Percentiles rank a stretch among this genome's conserved stretches.
These are phyloP conservation scores for Cloeon dipterum DNA, from an alignment of 2,888 invertebrate species.

Conservation along the genomic window DNA sequence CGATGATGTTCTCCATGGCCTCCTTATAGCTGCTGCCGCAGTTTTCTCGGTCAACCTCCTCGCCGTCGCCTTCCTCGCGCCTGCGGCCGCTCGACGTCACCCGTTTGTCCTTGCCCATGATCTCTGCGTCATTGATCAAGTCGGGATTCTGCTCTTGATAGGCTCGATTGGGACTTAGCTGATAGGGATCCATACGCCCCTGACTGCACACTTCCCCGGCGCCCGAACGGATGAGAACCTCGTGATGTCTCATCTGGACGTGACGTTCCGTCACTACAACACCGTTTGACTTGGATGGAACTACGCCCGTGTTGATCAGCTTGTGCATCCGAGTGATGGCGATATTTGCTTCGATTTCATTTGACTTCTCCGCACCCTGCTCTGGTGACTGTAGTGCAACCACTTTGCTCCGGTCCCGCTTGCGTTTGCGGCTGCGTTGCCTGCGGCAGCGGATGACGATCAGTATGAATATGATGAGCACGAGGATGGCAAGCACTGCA, in stretches of 20 bases:
- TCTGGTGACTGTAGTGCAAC: neutral
- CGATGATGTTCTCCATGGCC: slow-evolving; percentile 13
- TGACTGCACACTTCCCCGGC: neutral
- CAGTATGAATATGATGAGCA: slow-evolving; percentile 42
- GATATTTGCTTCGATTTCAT: slow-evolving; percentile 4
- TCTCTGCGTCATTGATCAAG: slow-evolving; percentile 56
- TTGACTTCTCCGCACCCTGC: slow-evolving; percentile 15
- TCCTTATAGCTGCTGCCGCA: slow-evolving; percentile 13
- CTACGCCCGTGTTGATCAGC: slow-evolving; percentile 16
- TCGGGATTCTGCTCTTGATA: slow-evolving; percentile 46
- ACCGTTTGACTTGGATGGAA: slow-evolving; percentile 23
- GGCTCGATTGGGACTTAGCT: slow-evolving; percentile 5
- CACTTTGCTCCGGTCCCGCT: slow-evolving; percentile 18
- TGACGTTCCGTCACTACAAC: slow-evolving; percentile 17
- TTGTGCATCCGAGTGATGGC: slow-evolving; percentile 1
- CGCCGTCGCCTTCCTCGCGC: slow-evolving; percentile 6
- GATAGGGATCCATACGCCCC: slow-evolving; percentile 3
- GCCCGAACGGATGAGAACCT: slow-evolving; percentile 20
- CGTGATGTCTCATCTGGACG: slow-evolving; percentile 15
- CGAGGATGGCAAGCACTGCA: slow-evolving; percentile 32
- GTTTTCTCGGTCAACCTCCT: slow-evolving; percentile 14
- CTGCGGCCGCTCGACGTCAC: slow-evolving; percentile 9
- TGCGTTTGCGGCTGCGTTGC: slow-evolving; percentile 37
- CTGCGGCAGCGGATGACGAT: slow-evolving; percentile 26
- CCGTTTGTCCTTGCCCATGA: slow-evolving; percentile 24